Percentiles rank a stretch among this genome's conserved stretches.
Conservation (phyloP, 2,888 invertebrate genomes). For the Stramonita haemastoma region DNA sequence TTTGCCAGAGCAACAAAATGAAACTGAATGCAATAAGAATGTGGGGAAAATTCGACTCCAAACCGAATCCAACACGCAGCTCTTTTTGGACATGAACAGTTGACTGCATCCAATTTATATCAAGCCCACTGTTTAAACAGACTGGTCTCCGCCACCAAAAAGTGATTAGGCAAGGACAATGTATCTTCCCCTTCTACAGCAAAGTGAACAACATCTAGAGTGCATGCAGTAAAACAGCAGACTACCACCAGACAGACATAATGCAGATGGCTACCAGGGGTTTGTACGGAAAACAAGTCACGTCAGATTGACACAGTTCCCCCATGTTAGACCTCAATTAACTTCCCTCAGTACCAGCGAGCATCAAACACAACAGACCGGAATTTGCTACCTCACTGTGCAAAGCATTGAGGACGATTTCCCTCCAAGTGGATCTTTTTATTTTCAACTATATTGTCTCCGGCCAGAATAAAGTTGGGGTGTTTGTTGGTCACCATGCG, state of each 20-base stretch:
- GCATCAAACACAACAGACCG: slow-evolving; percentile 8
- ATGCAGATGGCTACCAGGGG: background rate
- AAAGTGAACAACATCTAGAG: background rate
- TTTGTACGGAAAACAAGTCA: background rate
- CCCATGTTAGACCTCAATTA: background rate
- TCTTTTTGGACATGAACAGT: no score
- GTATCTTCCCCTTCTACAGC: background rate
- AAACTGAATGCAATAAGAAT: no score
- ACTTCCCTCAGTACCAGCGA: background rate
- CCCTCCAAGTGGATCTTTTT: background rate
- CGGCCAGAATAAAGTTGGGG: slow-evolving; percentile 7
- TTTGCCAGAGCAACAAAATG: background rate
- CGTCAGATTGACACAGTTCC: background rate
- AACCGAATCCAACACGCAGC: no score
- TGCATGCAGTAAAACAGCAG: no score
- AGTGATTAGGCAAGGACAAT: background rate
- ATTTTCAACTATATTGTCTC: slow-evolving; percentile 26
- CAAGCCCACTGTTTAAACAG: background rate
- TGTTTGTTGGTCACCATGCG: background rate
- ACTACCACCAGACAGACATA: background rate
- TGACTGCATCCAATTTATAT: background rate
- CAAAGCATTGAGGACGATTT: background rate
- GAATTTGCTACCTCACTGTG: background rate
- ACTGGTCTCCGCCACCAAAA: background rate
- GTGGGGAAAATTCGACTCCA: no score